These are phyloP conservation scores for Pangasianodon hypophthalmus DNA, from an alignment of 2,113 vertebrate genomes.

Conservation along the genomic window DNA sequence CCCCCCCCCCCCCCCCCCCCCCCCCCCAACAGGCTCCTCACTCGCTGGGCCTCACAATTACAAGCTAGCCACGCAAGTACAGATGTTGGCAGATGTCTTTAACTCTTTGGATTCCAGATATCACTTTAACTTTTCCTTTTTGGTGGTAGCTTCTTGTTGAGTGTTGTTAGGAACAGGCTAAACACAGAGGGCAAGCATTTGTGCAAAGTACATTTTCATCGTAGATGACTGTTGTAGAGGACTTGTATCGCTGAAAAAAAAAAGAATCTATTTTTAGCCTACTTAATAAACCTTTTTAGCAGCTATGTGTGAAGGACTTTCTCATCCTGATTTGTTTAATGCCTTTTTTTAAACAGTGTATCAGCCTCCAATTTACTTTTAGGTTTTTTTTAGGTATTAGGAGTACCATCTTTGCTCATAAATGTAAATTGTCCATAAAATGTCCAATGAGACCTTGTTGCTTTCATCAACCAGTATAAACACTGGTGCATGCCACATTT, in stretches of 20 bases:
- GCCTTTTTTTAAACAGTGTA: neutral
- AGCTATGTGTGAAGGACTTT: neutral
- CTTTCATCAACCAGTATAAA: slow-evolving; percentile 5
- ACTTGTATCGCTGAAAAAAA: neutral
- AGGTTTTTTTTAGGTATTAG: neutral
- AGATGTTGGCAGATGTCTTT: slow-evolving; percentile 86
- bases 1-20: slow-evolving; percentile 74
- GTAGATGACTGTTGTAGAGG: neutral
- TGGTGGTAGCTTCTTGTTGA: neutral
- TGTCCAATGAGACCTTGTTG: neutral
- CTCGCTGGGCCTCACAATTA: slow-evolving; percentile 88
- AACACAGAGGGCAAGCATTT: neutral
- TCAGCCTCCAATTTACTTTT: neutral
- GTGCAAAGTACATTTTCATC: neutral
- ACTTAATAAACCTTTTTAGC: neutral
- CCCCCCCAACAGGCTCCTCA: slow-evolving; percentile 68
- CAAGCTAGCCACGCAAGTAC: slow-evolving; percentile 85
- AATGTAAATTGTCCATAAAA: slow-evolving; percentile 2
- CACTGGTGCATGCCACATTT: neutral
- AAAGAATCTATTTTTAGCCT: neutral
- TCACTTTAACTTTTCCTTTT: slow-evolving; percentile 9
- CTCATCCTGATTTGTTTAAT: neutral
- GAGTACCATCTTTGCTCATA: neutral
- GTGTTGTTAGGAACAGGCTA: neutral
- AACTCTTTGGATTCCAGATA: slow-evolving; percentile 61